phyloP scores from a whole-genome alignment of 1,140 invertebrate genomes.

The Formica selysi region DNA sequence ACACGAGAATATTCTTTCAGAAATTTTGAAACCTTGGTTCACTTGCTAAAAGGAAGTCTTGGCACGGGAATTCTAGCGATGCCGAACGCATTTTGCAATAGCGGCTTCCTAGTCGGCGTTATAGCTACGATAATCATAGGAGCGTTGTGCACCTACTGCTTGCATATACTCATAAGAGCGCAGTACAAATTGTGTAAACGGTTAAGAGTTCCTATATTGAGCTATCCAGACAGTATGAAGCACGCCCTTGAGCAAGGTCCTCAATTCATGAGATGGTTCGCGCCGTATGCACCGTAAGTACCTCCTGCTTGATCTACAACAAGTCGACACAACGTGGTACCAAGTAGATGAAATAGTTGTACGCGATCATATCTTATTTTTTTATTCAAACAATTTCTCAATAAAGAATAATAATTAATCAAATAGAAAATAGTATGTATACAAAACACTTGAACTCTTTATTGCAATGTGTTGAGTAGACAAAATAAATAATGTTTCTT shows the following conservation, averaged over 20 bases:
- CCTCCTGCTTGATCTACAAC: not conserved
- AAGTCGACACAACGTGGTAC: no score
- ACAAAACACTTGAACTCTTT: not conserved
- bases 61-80: conserved; percentile 97
- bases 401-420: not conserved
- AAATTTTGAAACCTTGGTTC: conserved; percentile 92
- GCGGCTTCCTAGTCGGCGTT: conserved; percentile 90
- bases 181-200: conserved; percentile 91
- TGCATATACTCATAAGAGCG: conserved; percentile 91
- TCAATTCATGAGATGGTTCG: conserved; percentile 87
- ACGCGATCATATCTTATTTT: not conserved
- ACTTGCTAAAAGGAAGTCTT: conserved; percentile 94
- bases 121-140: conserved; percentile 91
- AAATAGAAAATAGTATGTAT: no score
- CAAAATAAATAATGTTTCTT: not conserved
- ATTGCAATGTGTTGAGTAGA: not conserved
- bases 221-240: conserved; percentile 91
- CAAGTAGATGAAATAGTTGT: not conserved
- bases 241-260: conserved; percentile 91
- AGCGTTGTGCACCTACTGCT: conserved; percentile 92
- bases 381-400: not conserved
- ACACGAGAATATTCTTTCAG: conserved; percentile 82
- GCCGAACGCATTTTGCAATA: conserved; percentile 93
- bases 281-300: conserved; percentile 87
- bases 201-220: conserved; percentile 90